phyloP scores from a whole-genome alignment of 2,888 invertebrate species.

The Mayetiola destructor region DNA sequence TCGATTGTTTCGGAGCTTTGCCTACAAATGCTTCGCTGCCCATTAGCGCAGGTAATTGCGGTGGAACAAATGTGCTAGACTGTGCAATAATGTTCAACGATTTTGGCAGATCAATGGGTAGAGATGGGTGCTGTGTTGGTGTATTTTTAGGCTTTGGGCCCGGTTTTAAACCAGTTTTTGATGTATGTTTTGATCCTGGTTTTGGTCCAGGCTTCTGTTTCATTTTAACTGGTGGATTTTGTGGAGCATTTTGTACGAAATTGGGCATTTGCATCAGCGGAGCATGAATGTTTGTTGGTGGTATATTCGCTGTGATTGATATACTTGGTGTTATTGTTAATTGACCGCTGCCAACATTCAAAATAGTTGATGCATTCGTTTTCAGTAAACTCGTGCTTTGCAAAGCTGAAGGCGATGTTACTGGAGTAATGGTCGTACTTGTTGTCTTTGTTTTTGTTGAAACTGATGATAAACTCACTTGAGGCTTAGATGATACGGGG shows the following conservation, averaged over 20 bases:
- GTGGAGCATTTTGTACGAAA: background rate
- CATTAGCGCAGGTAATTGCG: background rate
- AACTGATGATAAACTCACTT: background rate
- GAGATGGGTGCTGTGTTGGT: constrained; percentile 19
- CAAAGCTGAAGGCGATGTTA: background rate
- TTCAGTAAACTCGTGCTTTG: background rate
- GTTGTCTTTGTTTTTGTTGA: background rate
- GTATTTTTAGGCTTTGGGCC: background rate
- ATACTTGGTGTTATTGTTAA: constrained; percentile 23
- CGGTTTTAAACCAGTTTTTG: background rate
- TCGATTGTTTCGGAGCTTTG: background rate
- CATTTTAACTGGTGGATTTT: background rate
- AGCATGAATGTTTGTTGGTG: constrained; percentile 17
- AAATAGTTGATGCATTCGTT: constrained; percentile 20
- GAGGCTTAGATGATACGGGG: background rate
- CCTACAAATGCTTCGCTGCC: background rate
- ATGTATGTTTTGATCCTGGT: background rate
- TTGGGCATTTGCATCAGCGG: background rate
- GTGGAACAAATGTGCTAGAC: background rate
- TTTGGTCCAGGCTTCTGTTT: background rate
- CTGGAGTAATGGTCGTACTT: background rate
- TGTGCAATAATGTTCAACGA: constrained; percentile 24
- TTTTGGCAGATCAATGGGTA: constrained; percentile 20
- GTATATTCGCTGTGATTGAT: constrained; percentile 16
- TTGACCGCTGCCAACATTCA: constrained; percentile 23